Evolutionary conservation across 2,888 invertebrate species (phyloP).

Genomic region (Ichneumon xanthorius): DNA sequence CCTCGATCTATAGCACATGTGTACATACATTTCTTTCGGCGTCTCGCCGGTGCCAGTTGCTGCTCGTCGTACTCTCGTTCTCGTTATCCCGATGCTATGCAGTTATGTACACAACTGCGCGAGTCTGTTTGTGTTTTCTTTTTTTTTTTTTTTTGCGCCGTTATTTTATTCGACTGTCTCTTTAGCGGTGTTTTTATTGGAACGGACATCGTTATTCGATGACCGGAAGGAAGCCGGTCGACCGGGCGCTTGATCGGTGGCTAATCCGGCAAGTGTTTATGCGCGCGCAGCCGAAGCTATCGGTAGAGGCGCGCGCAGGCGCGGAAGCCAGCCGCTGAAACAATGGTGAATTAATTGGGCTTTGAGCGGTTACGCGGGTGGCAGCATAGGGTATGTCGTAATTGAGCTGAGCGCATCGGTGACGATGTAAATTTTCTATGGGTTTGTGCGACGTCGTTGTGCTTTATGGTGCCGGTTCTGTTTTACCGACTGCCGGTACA

Average conservation of each 20-base stretch:
- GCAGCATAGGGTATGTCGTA: constrained; percentile 18
- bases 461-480: background rate
- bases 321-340: constrained; percentile 40
- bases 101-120: background rate
- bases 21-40: background rate
- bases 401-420: constrained; percentile 49
- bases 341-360: constrained; percentile 48
- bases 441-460: background rate
- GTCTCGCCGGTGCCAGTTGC: constrained; percentile 9
- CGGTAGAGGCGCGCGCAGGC: background rate
- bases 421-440: constrained; percentile 7
- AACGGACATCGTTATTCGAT: constrained; percentile 27
- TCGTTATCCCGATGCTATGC: constrained; percentile 1
- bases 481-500: background rate
- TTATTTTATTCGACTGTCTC: background rate
- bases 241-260: constrained; percentile 16
- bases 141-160: constrained; percentile 3
- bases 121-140: constrained; percentile 11
- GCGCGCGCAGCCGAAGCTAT: background rate
- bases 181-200: background rate
- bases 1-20: background rate
- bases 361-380: constrained; percentile 26
- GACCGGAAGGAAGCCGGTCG: constrained; percentile 25
- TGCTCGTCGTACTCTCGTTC: constrained; percentile 33
- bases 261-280: constrained; percentile 8